Evolutionary conservation across 2,888 invertebrate genomes (phyloP).

Genomic region (Pogonocherus hispidulus): DNA sequence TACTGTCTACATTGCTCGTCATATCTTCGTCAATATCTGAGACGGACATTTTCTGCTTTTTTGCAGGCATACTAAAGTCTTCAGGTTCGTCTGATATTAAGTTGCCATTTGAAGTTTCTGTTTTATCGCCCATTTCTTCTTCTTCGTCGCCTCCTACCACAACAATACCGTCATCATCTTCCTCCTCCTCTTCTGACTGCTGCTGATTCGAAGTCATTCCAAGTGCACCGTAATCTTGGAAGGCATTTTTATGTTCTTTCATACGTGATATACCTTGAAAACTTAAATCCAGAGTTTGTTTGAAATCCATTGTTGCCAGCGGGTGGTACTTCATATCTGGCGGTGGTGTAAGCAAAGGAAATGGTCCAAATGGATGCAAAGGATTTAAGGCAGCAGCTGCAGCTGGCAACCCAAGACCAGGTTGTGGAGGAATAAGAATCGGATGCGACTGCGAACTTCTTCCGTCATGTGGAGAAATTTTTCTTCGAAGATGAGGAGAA

Average conservation of each 20-base stretch:
- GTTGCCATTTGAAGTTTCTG: constrained; percentile 64
- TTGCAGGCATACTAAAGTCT: constrained; percentile 79
- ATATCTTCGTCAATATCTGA: constrained; percentile 73
- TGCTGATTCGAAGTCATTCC: constrained; percentile 57
- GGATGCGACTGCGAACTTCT: constrained; percentile 90
- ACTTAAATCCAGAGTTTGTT: constrained; percentile 75
- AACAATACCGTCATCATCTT: constrained; percentile 84
- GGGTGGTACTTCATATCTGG: constrained; percentile 77
- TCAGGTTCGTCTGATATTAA: constrained; percentile 73
- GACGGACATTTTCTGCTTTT: constrained; percentile 73
- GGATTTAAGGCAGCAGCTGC: constrained; percentile 76
- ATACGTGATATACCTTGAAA: constrained; percentile 70
- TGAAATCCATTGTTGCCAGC: constrained; percentile 74
- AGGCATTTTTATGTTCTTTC: constrained; percentile 66
- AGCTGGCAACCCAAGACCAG: constrained; percentile 75
- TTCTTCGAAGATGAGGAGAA: constrained; percentile 92
- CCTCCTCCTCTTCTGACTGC: constrained; percentile 74
- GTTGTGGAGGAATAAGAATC: constrained; percentile 81
- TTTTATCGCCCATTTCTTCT: constrained; percentile 62
- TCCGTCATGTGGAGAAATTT: constrained; percentile 95
- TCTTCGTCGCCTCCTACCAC: constrained; percentile 77
- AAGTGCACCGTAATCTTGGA: constrained; percentile 59
- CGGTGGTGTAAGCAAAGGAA: constrained; percentile 81
- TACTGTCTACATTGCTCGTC: constrained; percentile 76
- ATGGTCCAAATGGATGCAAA: constrained; percentile 83